Conservation (phyloP, 2,113 vertebrate genomes). For the Tyrannus savana region DNA sequence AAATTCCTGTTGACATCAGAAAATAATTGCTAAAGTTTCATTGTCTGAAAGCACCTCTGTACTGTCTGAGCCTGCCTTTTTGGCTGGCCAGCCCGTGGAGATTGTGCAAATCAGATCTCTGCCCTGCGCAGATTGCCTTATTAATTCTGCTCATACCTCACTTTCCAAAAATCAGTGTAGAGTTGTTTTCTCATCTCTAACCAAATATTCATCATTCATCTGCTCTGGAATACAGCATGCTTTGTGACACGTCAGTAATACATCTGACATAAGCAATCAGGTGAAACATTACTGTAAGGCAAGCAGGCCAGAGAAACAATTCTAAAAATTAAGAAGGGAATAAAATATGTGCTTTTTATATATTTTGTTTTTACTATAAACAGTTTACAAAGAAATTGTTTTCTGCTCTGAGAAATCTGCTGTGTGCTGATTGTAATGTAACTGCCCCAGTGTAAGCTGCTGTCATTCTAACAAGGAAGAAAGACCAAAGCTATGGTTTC, state of each 20-base stretch:
- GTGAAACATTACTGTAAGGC: neutral
- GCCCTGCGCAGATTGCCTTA: neutral
- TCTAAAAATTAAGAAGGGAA: constrained; percentile 27
- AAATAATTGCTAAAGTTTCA: neutral
- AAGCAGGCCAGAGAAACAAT: neutral
- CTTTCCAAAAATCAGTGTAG: neutral
- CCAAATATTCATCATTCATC: constrained; percentile 40
- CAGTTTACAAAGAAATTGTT: neutral
- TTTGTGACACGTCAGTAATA: neutral
- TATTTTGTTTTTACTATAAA: neutral
- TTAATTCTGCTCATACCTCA: constrained; percentile 10
- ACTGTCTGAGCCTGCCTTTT: neutral
- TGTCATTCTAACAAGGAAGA: fast-evolving
- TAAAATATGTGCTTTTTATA: constrained; percentile 17
- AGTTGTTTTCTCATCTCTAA: constrained; percentile 35
- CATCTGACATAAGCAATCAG: constrained; percentile 35
- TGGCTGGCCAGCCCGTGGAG: neutral
- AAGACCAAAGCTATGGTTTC: neutral
- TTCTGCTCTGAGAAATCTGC: neutral
- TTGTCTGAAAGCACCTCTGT: neutral
- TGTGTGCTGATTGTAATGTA: neutral
- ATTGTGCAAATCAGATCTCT: neutral
- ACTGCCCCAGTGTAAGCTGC: neutral
- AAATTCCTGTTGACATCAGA: neutral
- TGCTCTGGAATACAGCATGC: neutral